Base-by-base conservation (phyloP, 2,797 vertebrate genomes). In the Megaceryle alcyon region DNA sequence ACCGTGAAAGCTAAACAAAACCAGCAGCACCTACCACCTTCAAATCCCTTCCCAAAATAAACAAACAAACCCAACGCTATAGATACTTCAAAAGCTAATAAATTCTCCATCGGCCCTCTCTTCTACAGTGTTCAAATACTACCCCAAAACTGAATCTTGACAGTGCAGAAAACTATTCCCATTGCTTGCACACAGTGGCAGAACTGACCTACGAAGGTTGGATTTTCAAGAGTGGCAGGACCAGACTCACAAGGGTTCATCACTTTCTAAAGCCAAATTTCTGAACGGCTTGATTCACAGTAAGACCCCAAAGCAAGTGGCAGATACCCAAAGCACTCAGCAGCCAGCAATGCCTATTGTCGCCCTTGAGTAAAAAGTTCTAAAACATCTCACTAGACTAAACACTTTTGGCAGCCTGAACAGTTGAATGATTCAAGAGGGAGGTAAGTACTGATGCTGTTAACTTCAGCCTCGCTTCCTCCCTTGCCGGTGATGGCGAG, bases 21-120 rank as follows among this genome's bases (percentile, higher is more conserved):
- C 39, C 86, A 82, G 70, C 83, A 90, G 60, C 73, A 93, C 73
- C 77, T n/a, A 84, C 92, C 86, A 90, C 86, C 88, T 90, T 66
- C 88, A 96, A 93, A 35, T 18, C 28, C 39, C 20, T 57, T 79
- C 71, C n/a, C 66, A 71, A 57, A 92, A 70, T 7, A 89, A 94
- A 92, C 65, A 81, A 73, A 81, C 56, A 64, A 78, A 63, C 5
- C 4, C 12, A 10, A 68, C 0, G 1, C 10, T 23, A 69, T 1
- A 0, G 4, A 51, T 87, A 75, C 35, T 77, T 26, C 73, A 86
- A 94, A 87, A 75, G 53, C 29, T 51, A 61, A 41, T 49, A 70
- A 94, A 59, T 48, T 73, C 33, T 72, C 57, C 39, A 39, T 93
- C 48, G 56, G 37, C 82, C 11, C 41, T 64, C 33, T 41, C 31